Percentiles rank a stretch among this genome's conserved stretches.
These are phyloP conservation scores for Cynoglossus semilaevis DNA, from an alignment of 2,113 vertebrate genomes.

Conservation along the genomic window DNA sequence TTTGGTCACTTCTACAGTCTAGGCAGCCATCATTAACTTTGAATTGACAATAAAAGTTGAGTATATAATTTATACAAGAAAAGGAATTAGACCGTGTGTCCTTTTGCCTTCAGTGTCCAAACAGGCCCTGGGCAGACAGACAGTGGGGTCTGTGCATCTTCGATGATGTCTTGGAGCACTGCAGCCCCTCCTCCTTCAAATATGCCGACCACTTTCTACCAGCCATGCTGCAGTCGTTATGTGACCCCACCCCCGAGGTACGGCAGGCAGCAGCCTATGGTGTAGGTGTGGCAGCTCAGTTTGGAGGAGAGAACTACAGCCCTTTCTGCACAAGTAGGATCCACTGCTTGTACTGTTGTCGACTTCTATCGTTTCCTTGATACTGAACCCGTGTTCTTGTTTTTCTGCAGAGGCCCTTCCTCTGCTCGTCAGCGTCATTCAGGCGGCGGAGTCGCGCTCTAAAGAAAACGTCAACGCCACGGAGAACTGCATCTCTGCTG, in stretches of 20 bases:
- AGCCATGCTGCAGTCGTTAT: conserved; percentile 90
- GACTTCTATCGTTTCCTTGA: background rate
- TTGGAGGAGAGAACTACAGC: conserved; percentile 92
- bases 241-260: conserved; percentile 91
- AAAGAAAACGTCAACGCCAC: conserved; percentile 98
- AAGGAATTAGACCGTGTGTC: background rate
- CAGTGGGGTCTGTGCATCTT: conserved; percentile 99
- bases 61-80: too few species aligned
- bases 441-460: conserved; percentile 86
- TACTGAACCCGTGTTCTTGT: fast-evolving
- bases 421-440: conserved; percentile 90
- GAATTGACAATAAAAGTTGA: background rate
- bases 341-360: too few species aligned
- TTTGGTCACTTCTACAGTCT: too few species aligned
- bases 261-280: conserved; percentile 96
- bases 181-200: conserved; percentile 95
- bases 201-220: conserved; percentile 91
- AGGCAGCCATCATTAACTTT: too few species aligned
- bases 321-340: conserved; percentile 89
- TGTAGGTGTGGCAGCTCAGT: conserved; percentile 94
- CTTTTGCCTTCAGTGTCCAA: conserved; percentile 79
- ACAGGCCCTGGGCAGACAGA: conserved; percentile 93
- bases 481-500: conserved; percentile 98
- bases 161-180: conserved; percentile 95
- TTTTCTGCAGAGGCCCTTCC: conserved; percentile 86